These are phyloP conservation scores for Tenrec ecaudatus DNA, from an alignment of 2,113 vertebrate species.

Conservation along the genomic window DNA sequence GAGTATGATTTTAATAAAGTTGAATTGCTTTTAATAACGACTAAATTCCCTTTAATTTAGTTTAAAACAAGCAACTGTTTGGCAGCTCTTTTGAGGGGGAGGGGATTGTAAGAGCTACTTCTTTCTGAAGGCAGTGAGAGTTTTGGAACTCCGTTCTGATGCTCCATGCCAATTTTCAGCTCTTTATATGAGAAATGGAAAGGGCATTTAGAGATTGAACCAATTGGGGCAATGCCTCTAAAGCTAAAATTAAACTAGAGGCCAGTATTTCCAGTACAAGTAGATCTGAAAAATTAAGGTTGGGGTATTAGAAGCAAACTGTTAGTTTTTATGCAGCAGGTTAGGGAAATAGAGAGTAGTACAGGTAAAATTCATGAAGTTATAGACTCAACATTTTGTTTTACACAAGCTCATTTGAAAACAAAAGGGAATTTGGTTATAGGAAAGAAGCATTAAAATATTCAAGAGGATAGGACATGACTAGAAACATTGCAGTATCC, in stretches of 20 bases:
- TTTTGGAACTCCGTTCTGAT: neutral
- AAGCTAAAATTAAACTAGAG: neutral
- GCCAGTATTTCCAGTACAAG: neutral
- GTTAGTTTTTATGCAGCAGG: neutral
- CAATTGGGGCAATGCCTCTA: neutral
- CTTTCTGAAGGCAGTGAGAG: too few relatives aligned
- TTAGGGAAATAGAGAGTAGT: neutral
- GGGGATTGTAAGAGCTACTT: neutral
- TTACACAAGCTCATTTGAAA: neutral
- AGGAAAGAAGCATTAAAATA: neutral
- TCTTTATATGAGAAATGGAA: constrained; percentile 36
- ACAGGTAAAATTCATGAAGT: neutral
- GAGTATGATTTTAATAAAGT: constrained; percentile 69
- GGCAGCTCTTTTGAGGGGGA: neutral
- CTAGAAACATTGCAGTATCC: neutral
- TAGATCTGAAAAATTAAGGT: neutral
- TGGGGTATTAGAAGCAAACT: neutral
- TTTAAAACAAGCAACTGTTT: constrained; percentile 51
- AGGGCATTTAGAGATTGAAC: neutral
- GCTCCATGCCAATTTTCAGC: constrained; percentile 16
- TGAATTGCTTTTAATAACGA: constrained; percentile 72
- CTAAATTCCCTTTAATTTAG: constrained; percentile 64
- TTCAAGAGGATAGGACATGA: neutral
- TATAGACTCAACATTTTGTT: neutral
- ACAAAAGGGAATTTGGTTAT: neutral